phyloP scores from a whole-genome alignment of 2,797 vertebrate genomes.

The Pelochelys cantorii region DNA sequence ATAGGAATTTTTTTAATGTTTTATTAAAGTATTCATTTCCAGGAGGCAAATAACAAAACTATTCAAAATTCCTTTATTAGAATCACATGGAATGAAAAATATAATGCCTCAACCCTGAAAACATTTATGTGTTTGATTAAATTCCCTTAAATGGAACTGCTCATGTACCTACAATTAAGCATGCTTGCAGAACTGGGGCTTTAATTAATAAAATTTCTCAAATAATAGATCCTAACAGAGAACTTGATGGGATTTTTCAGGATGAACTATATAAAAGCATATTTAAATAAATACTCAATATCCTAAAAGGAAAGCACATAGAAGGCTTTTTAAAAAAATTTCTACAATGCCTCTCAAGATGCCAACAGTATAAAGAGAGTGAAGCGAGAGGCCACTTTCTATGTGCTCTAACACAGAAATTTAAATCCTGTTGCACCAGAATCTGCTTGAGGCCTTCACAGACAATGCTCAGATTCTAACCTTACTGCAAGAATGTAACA shows the following conservation, averaged over 20 bases:
- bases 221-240: conserved; percentile 43
- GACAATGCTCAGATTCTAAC: conserved; percentile 15
- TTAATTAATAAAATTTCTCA: conserved; percentile 46
- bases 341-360: accelerated
- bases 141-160: neutral
- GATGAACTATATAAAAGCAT: conserved; percentile 7
- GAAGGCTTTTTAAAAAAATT: neutral
- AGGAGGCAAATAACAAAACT: neutral
- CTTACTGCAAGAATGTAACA: neutral
- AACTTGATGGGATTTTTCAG: conserved; percentile 34
- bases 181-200: neutral
- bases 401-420: conserved; percentile 41
- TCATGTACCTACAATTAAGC: neutral
- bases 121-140: neutral
- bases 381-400: conserved; percentile 45
- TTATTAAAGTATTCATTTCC: neutral
- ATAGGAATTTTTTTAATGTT: neutral
- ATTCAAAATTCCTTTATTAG: neutral
- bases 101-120: neutral
- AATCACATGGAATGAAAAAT: neutral
- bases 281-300: conserved; percentile 45
- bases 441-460: neutral
- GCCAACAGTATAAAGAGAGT: conserved; percentile 6
- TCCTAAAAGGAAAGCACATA: conserved; percentile 45
- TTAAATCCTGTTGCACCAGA: conserved; percentile 31